Evolutionary conservation across 64 coral and sea anemone genomes (phyloP), one percentile per base, ranked within the genome.

Genomic region (Platygyra sinensis): DNA sequence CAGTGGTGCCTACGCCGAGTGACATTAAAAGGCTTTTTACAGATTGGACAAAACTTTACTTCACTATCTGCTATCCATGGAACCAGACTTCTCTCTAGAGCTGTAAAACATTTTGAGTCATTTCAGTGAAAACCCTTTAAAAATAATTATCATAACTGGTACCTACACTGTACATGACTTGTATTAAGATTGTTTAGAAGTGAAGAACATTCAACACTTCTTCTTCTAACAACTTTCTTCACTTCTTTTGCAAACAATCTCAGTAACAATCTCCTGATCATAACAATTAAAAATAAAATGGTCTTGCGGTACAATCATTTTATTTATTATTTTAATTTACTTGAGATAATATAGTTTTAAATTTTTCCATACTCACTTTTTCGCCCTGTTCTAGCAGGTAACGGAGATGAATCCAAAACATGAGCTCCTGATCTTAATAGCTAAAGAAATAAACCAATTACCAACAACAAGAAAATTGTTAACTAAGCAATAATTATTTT

Each of bases 11-110:
- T 88, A 78, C 97, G 93, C 38, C 88, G 90, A 30, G 97, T 91
- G 65, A 99, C 82, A 89, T 93, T 99, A 42, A 99, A 99, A 30
- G 82, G 89, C 65, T 93, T 99, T 49, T 93, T 96, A 73, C 97
- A 99, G 55, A 93, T 75, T 62, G 88, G 94, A 71, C 97, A 99
- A 60, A 93, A 95, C 36, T 99, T 96, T 16, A 95, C 97, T 36
- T 99, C 97, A 89, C 94, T 93, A 61, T 99, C 97, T 71, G 97
- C 94, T 89, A 93, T 91, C 97, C 97, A 99, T 27, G 97, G 97
- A 25, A 99, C 97, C 54, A 99, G 72, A 57, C 94, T 99, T 78
- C 88, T 93, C 33, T 99, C 97, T 83, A 92, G 87, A 25, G 97
- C 97, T 99, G 30, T 10, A 59, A 74, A 93, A 22, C 1, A 67